phyloP scores from a whole-genome alignment of 1,140 invertebrate genomes.

The Hyles vespertilio region DNA sequence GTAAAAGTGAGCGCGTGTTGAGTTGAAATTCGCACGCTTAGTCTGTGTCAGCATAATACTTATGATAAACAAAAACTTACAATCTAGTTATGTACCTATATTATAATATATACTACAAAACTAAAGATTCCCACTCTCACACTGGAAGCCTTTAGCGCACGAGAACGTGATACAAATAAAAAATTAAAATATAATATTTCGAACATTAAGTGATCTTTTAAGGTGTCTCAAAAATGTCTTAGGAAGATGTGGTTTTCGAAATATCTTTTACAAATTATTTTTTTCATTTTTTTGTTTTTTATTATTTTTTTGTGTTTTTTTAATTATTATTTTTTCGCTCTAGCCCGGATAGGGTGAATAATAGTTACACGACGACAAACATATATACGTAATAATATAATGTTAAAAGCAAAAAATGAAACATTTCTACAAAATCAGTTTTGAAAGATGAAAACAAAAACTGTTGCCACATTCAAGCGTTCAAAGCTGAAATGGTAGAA shows the following conservation, averaged over 20 bases:
- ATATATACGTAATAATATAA: conserved; percentile 42
- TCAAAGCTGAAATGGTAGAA: conserved; percentile 57
- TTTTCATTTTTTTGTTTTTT: conserved; percentile 32
- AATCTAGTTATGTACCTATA: background rate
- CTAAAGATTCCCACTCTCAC: conserved; percentile 1
- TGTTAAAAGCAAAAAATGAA: conserved; percentile 21
- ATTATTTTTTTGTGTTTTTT: conserved; percentile 40
- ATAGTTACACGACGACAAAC: conserved; percentile 63
- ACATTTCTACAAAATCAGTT: conserved; percentile 44
- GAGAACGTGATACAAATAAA: background rate
- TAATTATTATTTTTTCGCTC: conserved; percentile 48
- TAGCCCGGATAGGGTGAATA: conserved; percentile 62
- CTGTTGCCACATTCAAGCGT: conserved; percentile 9
- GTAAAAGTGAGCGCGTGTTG: too few species aligned
- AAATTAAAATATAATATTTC: conserved; percentile 1
- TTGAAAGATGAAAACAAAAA: conserved; percentile 28
- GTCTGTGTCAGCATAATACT: background rate
- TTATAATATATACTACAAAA: background rate
- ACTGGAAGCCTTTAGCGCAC: background rate
- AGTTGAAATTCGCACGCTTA: background rate
- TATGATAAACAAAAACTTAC: too few species aligned
- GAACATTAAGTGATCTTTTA: background rate
- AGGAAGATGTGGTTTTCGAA: background rate
- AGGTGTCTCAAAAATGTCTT: conserved; percentile 1
- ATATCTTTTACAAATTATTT: conserved; percentile 1